These are phyloP conservation scores for Hemichromis elongatus DNA, from an alignment of 2,113 vertebrate species.

Conservation along the genomic window DNA sequence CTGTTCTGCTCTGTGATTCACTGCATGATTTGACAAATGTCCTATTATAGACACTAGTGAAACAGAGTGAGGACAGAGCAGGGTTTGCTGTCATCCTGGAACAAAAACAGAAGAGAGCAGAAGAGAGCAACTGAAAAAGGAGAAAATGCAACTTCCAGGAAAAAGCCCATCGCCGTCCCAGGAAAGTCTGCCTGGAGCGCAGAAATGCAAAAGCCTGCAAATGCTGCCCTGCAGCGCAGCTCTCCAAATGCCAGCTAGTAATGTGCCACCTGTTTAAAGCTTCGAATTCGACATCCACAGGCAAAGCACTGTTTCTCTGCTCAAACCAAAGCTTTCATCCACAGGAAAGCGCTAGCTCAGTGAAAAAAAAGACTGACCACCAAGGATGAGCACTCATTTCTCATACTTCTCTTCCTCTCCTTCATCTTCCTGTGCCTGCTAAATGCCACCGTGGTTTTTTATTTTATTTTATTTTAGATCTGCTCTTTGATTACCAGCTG, in stretches of 20 bases:
- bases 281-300: not conserved
- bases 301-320: not conserved
- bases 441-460: not conserved
- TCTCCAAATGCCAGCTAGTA: slow-evolving; percentile 25
- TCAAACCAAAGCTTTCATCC: slow-evolving; percentile 15
- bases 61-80: not conserved
- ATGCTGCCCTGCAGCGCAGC: slow-evolving; percentile 31
- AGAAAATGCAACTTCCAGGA: not conserved
- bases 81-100: not conserved
- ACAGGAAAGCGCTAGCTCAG: slow-evolving; percentile 1
- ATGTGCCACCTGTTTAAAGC: slow-evolving; percentile 47
- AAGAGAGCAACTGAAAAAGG: not conserved
- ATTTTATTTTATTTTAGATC: not conserved
- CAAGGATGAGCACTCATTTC: slow-evolving; percentile 1
- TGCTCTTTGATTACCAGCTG: not conserved
- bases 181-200: slow-evolving; percentile 5
- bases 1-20: not conserved
- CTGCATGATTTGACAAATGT: not conserved
- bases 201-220: slow-evolving; percentile 2
- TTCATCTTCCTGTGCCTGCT: not conserved
- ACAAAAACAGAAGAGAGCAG: not conserved
- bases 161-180: slow-evolving; percentile 1
- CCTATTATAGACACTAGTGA: not conserved
- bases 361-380: not conserved
- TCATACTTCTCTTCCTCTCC: not conserved